These are phyloP conservation scores for Lampropteryx suffumata DNA, from an alignment of 2,888 invertebrate species.

Conservation along the genomic window DNA sequence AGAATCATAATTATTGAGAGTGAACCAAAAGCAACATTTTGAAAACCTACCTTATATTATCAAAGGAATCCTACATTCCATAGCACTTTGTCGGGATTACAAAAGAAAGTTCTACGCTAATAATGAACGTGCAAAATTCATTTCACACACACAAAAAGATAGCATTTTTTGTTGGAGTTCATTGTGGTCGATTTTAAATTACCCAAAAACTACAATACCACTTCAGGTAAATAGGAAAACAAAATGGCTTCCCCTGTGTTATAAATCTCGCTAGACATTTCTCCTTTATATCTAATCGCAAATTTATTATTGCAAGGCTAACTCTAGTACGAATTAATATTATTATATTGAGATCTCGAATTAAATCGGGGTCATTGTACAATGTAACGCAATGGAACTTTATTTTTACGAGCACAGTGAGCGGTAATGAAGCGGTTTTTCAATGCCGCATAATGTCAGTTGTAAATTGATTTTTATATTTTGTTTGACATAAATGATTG, in stretches of 20 bases:
- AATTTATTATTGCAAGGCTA: conserved; percentile 77
- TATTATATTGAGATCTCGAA: conserved; percentile 64
- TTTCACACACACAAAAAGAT: conserved; percentile 66
- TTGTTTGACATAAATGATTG: conserved; percentile 82
- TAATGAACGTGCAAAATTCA: conserved; percentile 67
- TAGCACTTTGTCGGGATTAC: conserved; percentile 56
- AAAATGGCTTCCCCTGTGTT: conserved; percentile 62
- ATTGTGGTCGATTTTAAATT: conserved; percentile 77
- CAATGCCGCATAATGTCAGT: conserved; percentile 65
- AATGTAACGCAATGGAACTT: conserved; percentile 40
- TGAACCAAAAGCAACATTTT: too few species aligned
- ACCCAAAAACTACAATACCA: conserved; percentile 56
- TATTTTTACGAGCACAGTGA: conserved; percentile 62
- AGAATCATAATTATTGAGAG: too few species aligned
- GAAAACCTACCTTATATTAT: background rate
- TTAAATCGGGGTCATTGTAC: conserved; percentile 67
- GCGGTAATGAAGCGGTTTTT: conserved; percentile 76
- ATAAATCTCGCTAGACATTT: conserved; percentile 72
- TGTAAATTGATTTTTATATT: conserved; percentile 80
- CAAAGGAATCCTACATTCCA: conserved; percentile 42
- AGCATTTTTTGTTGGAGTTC: conserved; percentile 53
- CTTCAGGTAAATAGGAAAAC: conserved; percentile 72
- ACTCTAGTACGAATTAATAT: conserved; percentile 73
- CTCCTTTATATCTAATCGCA: conserved; percentile 75
- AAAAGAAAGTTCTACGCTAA: conserved; percentile 57